Percentiles rank a stretch among this genome's conserved stretches.
These are phyloP conservation scores for Ganaspis sp. DNA, from an alignment of 1,140 invertebrate genomes.

Conservation along the genomic window DNA sequence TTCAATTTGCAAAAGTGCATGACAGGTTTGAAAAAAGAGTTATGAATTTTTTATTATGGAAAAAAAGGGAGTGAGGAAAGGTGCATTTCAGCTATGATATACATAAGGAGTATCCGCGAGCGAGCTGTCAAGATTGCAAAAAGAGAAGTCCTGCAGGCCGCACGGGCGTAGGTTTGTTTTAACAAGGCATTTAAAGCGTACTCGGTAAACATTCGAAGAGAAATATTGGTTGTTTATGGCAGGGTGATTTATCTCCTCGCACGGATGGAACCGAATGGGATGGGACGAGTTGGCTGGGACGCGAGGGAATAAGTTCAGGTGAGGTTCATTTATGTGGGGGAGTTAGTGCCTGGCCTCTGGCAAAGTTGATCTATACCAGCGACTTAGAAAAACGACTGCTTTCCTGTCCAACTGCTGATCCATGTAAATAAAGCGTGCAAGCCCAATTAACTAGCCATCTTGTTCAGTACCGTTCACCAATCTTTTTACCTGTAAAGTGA, in stretches of 20 bases:
- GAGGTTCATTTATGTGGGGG: constrained; percentile 55
- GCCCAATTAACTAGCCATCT: constrained; percentile 21
- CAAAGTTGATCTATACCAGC: constrained; percentile 12
- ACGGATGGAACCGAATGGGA: constrained; percentile 52
- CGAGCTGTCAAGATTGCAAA: constrained; percentile 52
- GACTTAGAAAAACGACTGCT: constrained; percentile 40
- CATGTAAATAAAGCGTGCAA: constrained; percentile 11
- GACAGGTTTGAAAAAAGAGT: not conserved
- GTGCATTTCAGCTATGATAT: constrained; percentile 13
- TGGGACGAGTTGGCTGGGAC: constrained; percentile 52
- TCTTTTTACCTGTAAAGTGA: constrained; percentile 19
- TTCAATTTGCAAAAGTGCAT: too few species aligned
- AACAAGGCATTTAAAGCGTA: constrained; percentile 77
- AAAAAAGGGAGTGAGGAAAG: not conserved
- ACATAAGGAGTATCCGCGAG: constrained; percentile 37
- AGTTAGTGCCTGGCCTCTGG: constrained; percentile 41
- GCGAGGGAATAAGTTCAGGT: constrained; percentile 58
- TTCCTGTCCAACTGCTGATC: not conserved
- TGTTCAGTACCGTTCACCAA: not conserved
- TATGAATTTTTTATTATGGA: not conserved
- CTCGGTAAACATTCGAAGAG: constrained; percentile 76
- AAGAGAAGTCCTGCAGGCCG: constrained; percentile 49
- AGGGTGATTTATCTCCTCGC: constrained; percentile 74
- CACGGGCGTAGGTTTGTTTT: constrained; percentile 74
- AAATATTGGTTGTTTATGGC: constrained; percentile 77